Conservation (phyloP, 2,888 invertebrate species). For the Lochmaea crataegi region DNA sequence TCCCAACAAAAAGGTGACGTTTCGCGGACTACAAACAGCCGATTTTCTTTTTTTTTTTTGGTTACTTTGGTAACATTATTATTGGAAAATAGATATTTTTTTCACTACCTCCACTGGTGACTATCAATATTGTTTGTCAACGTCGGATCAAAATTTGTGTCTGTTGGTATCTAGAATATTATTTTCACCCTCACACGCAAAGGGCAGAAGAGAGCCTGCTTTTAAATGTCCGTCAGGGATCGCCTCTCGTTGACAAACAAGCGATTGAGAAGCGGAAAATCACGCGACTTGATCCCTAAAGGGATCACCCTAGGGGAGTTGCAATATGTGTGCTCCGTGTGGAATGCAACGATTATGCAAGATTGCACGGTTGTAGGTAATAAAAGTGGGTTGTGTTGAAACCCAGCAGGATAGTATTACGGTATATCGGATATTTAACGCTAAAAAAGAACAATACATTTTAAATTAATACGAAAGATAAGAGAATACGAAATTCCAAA, state of each 20-base stretch:
- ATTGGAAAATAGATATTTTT: neutral
- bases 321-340: slow-evolving; percentile 35
- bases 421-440: neutral
- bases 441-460: too few relatives aligned
- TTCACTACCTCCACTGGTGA: neutral
- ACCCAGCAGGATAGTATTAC: neutral
- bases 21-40: too few relatives aligned
- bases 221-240: slow-evolving; percentile 53
- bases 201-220: slow-evolving; percentile 22
- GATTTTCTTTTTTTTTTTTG: too few relatives aligned
- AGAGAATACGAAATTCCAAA: too few relatives aligned
- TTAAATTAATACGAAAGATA: too few relatives aligned
- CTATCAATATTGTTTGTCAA: neutral
- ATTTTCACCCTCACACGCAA: neutral
- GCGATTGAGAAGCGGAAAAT: slow-evolving; percentile 61
- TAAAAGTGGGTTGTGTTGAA: neutral
- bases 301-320: slow-evolving; percentile 48
- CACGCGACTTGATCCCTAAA: slow-evolving; percentile 51
- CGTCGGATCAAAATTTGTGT: neutral
- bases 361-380: slow-evolving; percentile 17
- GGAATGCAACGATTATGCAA: slow-evolving; percentile 42
- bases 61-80: too few relatives aligned
- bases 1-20: too few relatives aligned
- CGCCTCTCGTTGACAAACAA: slow-evolving; percentile 60
- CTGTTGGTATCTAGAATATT: neutral